Base-by-base conservation (phyloP, 2,113 vertebrate species). In the Semnornis frantzii region DNA sequence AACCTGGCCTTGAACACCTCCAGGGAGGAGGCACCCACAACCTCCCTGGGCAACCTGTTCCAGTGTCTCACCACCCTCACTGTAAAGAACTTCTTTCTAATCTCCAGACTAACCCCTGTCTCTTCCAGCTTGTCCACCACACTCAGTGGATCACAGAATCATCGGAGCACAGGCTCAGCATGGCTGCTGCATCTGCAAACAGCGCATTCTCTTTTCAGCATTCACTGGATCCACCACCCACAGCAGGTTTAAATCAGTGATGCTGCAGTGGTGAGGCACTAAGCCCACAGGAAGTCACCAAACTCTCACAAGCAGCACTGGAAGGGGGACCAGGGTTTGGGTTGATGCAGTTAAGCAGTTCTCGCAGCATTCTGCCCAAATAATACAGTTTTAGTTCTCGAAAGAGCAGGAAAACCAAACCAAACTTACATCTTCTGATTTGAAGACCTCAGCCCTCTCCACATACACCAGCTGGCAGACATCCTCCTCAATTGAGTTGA, bases 401-500 rank as follows among this genome's bases (percentile, higher is more conserved):
- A 13, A 42, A 90, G 52, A 1, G 17, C 31, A 48, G 7, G 19
- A 37, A 42, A 48, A 3, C 13, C 69, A 59, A 50, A 21, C 19
- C 33, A 37, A 33, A 95, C 97, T 96, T 87, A 99, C 99, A 92
- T 99, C 98, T 69, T 99, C 99, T 15, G 99, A 99, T 96, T 98
- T 99, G 82, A 99, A 98, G 64, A 99, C 99, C 92, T 99, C 99
- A 3, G 99, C 99, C 52, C 99, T 98, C 82, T 99, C 99, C 96
- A 99, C 99, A 2, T 99, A 99, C 9, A 99, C 98, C 86, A 99
- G 96, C 92, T 99, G 99, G 80, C 99, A 99, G 48, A 99, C 99
- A 0, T 99, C 99, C 39, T 99, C 99, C 96, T 99, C 99, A 18
- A 99, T 99, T 3, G 99, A 99, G 97, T 99, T 99, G 96, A 99